These are phyloP conservation scores for Nannobrachium achirus DNA, from an alignment of 2,113 vertebrate genomes.

Conservation along the genomic window DNA sequence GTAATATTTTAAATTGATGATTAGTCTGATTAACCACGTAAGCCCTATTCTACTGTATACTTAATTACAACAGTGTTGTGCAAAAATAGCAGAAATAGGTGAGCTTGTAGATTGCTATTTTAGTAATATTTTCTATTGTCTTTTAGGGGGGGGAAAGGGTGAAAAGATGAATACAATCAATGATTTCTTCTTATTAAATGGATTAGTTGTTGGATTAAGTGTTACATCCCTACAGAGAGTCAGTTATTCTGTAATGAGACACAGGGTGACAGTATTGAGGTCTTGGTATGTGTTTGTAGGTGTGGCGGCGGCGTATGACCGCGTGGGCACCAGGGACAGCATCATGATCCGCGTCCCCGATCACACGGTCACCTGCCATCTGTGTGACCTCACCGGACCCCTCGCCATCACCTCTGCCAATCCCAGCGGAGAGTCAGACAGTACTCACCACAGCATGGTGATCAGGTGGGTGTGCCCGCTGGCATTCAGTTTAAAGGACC, in stretches of 20 bases:
- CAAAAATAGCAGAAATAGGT: too few species aligned
- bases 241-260: background rate
- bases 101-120: too few species aligned
- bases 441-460: slow-evolving; percentile 90
- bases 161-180: too few species aligned
- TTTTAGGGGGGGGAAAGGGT: too few species aligned
- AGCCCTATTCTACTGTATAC: too few species aligned
- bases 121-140: too few species aligned
- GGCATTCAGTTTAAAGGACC: too few species aligned
- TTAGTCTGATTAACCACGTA: too few species aligned
- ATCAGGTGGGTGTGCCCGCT: slow-evolving; percentile 79
- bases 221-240: background rate
- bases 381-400: slow-evolving; percentile 87
- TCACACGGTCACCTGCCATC: slow-evolving; percentile 84
- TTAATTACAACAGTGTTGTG: too few species aligned
- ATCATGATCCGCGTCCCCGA: slow-evolving; percentile 93
- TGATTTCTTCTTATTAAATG: too few species aligned
- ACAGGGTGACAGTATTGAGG: background rate
- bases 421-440: slow-evolving; percentile 88
- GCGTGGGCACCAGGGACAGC: slow-evolving; percentile 88
- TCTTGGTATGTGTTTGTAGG: slow-evolving; percentile 62
- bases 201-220: too few species aligned
- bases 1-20: background rate
- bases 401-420: slow-evolving; percentile 90
- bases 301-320: slow-evolving; percentile 85